Base-by-base conservation (phyloP, 2,113 vertebrate genomes). In the Paramisgurnus dabryanus region DNA sequence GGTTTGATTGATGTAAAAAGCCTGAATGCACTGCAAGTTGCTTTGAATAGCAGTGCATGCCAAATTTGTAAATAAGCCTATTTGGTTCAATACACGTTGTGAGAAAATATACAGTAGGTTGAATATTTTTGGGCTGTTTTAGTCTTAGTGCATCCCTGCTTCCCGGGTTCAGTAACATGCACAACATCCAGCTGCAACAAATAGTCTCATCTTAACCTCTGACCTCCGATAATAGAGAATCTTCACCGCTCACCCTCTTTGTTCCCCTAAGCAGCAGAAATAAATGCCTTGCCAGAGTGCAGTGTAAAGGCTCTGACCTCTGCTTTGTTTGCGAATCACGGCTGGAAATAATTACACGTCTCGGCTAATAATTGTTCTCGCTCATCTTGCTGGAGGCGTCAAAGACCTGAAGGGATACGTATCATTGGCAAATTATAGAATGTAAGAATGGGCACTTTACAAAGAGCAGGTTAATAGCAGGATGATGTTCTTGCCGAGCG, bases 321-420 rank as follows among this genome's bases (percentile, higher is more conserved):
- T 61, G 43, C 78, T 67, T 67, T 80, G 67, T 45, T 76, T 73
- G 72, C 66, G 11, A 17, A 67, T 67, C 39, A 77, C 9, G 50
- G 39, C 22, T 27, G 11, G 61, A 80, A 76, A 82, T 80, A 79
- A 80, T 71, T 79, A 71, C 72, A 77, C 61, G n/a, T 79, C 71
- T 61, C 49, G 77, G 76, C 53, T 71, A 50, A 76, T 70, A 55
- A 79, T 82, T 63, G 64, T 81, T 60, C 45, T 18, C 43, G 53
- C 64, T 67, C 43, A 76, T 76, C 64, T 41, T 41, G 45, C 69
- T 63, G 41, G 27, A 72, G 34, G 63, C 18, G 40, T 63, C 17
- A 47, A n/a, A 41, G 18, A 60, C 71, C 61, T 68, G 63, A 72
- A 68, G 66, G 41, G 71, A 55, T 67, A 50, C 43, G 22, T 74